Base-by-base conservation (phyloP, 2,888 invertebrate species). In the Rotaria magnacalcarata region DNA sequence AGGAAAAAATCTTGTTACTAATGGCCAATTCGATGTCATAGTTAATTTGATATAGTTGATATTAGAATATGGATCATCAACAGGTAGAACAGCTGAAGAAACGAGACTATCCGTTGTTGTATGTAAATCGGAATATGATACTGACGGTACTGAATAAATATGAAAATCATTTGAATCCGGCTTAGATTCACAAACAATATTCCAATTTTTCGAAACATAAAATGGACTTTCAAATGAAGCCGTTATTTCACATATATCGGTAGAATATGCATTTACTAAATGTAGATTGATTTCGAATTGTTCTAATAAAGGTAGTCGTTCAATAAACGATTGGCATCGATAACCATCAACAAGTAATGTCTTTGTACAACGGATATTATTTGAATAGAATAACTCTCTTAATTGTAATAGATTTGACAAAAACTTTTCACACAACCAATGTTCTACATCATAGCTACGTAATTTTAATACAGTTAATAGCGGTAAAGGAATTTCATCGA, bases 1-100 rank as follows among this genome's bases (percentile, higher is more conserved):
- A 19, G 67, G 7, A 67, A 67, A 67, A 19, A 67, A 67, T 34
- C 67, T 27, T 41, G 67, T 41, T 27, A 67, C 67, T 34, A 67
- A 67, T 67, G 67, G 67, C 67, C 67, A 67, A 34, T 67, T 67
- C 8, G 67, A 27, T 67, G 67, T 67, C 67, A 67, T 67, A 34
- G 19, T 67, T 34, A 67, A 19, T 67, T 67, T 67, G 19, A 67
- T 34, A 67, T 67, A 7, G 5, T 16, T 27, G 0, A 67, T 19
- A 67, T 67, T 34, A 34, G 34, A 8, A 34, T 67, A 67, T 27
- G 34, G 67, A 19, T 67, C 34, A 67, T 67, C 67, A 19, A 67
- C 19, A 67, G 67, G 67, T 67, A 67, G 34, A 16, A 67, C 67
- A 19, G 34, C 16, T 34, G 67, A 67, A 19, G 67, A 67, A 27